phyloP scores from a whole-genome alignment of 1,140 invertebrate genomes.

The Pinna nobilis region DNA sequence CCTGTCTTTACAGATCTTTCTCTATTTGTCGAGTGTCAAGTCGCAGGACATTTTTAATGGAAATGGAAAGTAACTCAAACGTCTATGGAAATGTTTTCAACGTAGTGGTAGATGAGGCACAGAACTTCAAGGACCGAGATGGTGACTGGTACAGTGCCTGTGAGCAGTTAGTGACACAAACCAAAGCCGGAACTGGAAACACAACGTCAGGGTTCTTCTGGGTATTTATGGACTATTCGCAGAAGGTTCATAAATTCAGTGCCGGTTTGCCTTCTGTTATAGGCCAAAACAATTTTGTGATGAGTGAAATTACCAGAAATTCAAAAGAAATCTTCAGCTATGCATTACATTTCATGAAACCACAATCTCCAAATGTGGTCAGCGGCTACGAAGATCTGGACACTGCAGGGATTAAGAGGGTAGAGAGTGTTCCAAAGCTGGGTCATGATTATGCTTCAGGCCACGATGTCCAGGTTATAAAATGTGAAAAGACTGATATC shows the following conservation, averaged over 20 bases:
- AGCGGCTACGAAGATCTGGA: conserved; percentile 7
- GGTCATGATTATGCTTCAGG: conserved; percentile 59
- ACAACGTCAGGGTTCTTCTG: conserved; percentile 57
- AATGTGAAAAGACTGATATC: conserved; percentile 51
- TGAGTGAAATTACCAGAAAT: conserved; percentile 64
- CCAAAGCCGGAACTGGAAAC: conserved; percentile 25
- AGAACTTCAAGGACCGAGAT: conserved; percentile 68
- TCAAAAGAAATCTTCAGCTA: conserved; percentile 66
- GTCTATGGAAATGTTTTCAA: conserved; percentile 48
- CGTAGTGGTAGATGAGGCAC: conserved; percentile 63
- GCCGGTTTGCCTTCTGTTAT: conserved; percentile 64
- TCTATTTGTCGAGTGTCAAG: conserved; percentile 53
- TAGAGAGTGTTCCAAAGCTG: conserved; percentile 47
- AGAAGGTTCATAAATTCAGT: conserved; percentile 67
- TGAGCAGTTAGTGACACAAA: conserved; percentile 41
- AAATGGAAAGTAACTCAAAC: background rate
- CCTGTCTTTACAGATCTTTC: conserved; percentile 52
- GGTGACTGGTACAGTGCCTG: conserved; percentile 64
- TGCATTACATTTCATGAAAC: conserved; percentile 60
- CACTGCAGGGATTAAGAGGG: conserved; percentile 14
- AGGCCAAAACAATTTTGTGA: conserved; percentile 68
- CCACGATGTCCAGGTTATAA: conserved; percentile 56
- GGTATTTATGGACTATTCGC: conserved; percentile 68
- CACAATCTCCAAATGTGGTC: conserved; percentile 30
- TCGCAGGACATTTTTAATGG: conserved; percentile 54